Evolutionary conservation across 2,113 vertebrate genomes (phyloP).

Genomic region (Grammomys dolichurus): DNA sequence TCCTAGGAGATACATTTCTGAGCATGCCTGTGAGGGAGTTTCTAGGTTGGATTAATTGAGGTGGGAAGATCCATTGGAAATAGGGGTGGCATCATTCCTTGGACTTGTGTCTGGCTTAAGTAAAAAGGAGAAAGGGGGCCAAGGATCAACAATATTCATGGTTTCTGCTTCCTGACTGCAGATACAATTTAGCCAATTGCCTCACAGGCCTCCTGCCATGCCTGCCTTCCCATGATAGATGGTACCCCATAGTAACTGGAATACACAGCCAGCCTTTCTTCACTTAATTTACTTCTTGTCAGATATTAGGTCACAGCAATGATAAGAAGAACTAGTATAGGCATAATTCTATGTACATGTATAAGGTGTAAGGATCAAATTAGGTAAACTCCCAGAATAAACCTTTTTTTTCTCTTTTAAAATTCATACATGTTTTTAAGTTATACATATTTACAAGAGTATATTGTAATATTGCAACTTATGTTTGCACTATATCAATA

Average conservation of each 20-base stretch:
- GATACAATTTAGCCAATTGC: background rate
- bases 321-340: background rate
- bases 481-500: background rate
- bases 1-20: background rate
- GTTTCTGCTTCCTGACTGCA: background rate
- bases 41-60: background rate
- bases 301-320: background rate
- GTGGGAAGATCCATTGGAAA: too few species aligned
- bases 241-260: background rate
- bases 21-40: background rate
- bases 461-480: background rate
- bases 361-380: background rate
- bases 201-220: background rate
- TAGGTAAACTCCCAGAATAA: background rate
- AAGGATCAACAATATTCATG: background rate
- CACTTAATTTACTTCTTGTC: background rate
- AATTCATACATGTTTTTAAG: background rate
- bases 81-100: background rate
- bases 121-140: background rate
- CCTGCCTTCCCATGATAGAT: background rate
- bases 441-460: background rate
- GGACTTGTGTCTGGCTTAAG: background rate
- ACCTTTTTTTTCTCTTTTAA: background rate
- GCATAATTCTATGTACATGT: background rate
- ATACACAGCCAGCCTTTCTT: background rate